Base-by-base conservation (phyloP, 2,888 invertebrate species). In the Willowsia nigromaculata region DNA sequence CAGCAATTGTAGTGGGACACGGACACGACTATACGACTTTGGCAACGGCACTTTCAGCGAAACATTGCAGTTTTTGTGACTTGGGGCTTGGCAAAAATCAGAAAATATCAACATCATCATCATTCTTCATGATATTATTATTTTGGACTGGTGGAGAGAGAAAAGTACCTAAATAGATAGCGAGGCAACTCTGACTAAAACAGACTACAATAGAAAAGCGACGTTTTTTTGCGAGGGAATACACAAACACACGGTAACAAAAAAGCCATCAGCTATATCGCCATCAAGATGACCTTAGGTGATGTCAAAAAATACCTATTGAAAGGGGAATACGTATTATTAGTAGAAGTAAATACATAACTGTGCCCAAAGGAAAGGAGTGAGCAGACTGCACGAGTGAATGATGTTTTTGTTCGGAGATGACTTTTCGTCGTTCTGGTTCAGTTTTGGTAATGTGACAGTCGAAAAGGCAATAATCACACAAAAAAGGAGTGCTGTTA, bases 401-500 rank as follows among this genome's bases (percentile, higher is more conserved):
- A 33, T 65, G 62, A 68, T 68, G 68, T 37, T 65, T 37, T 65
- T 65, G 33, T 65, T 65, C n/a, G 1, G 25, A 13, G 18, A 18
- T 68, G 68, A 68, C 68, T 68, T n/a, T 68, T 68, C 68, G 25
- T 33, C 62, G 62, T 68, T 68, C 68, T 40, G 40, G 68, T 68
- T 68, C 68, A 68, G 6, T 68, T 68, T 68, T 68, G 68, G 68
- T 68, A 68, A 68, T 68, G 68, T 68, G 68, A 68, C 68, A 68
- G 68, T 40, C 18, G 13, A 68, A 68, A 40, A n/a, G 22, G 40
- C 40, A 40, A 68, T 68, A 68, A 68, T 5, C 7, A 18, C 2
- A 40, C 68, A 68, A 68, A 68, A 68, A 68, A 68, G 68, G 68
- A 68, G 68, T 22, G 68, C 68, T 68, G 22, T 68, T 68, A 68